A percentile compares a stretch with the other conserved stretches of the same genome.
phyloP scores from a whole-genome alignment of 2,888 invertebrate species.

The Cantharis rufa region DNA sequence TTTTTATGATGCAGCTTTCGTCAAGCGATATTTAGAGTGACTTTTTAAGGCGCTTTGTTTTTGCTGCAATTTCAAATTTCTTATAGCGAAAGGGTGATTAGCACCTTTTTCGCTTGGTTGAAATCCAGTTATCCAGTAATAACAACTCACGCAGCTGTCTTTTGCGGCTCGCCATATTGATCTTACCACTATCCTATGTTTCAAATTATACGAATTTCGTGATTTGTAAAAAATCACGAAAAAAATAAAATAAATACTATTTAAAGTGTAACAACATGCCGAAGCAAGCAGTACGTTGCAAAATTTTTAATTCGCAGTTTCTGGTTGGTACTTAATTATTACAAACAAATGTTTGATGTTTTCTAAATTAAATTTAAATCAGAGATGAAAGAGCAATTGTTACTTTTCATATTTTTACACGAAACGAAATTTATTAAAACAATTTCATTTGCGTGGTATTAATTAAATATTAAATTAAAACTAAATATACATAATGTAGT shows the following conservation, averaged over 20 bases:
- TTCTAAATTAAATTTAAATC: not conserved
- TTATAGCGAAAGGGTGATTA: slow-evolving; percentile 21
- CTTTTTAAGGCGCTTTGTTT: slow-evolving; percentile 5
- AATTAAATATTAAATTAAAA: too few species aligned
- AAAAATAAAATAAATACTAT: not conserved
- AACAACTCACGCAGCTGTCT: slow-evolving; percentile 22
- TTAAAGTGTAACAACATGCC: not conserved
- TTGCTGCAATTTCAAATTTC: slow-evolving; percentile 20
- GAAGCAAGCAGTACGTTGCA: not conserved
- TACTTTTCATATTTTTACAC: not conserved
- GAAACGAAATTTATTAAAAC: not conserved
- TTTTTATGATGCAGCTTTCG: slow-evolving; percentile 9
- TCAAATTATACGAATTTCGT: slow-evolving; percentile 12
- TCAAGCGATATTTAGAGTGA: slow-evolving; percentile 10
- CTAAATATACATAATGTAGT: too few species aligned
- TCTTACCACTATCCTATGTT: slow-evolving; percentile 3
- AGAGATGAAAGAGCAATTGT: not conserved
- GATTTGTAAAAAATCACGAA: not conserved
- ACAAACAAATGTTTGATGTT: not conserved
- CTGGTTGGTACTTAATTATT: not conserved
- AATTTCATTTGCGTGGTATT: not conserved
- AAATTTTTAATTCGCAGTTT: not conserved
- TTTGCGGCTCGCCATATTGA: slow-evolving; percentile 22
- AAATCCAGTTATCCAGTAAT: slow-evolving; percentile 28
- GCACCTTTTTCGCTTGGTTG: slow-evolving; percentile 25